Evolutionary conservation across 2,113 vertebrate species (phyloP), one percentile per base, ranked within the genome.

Genomic region (Gambusia holbrooki): DNA sequence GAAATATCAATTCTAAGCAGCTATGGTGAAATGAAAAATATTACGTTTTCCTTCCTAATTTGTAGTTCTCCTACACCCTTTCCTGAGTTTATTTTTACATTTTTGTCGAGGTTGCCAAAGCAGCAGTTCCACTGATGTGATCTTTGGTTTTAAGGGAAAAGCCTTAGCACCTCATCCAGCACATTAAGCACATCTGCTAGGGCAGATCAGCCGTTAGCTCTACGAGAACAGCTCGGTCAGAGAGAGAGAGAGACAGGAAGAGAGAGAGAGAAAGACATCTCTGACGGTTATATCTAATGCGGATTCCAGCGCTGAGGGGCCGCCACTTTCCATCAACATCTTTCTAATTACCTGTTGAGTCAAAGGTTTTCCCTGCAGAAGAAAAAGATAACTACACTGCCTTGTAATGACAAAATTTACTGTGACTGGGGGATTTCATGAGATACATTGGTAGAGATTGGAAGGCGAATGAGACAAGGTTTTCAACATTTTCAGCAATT

Each of bases 261-360:
- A 64, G 22, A 62, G 22, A 62, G 64, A 42, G 71, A 33, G 33
- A 63, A 58, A 45, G 71, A 74, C 54, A 42, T 42, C 67, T 17
- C 15, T 30, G 63, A 65, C 6, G 42, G 69, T 73, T 66, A 63
- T 68, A 63, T 17, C 66, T 69, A 51, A 76, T 30, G 60, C 66
- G 68, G 71, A 87, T 73, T 81, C 72, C 74, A 71, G 67, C 32
- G 37, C 74, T 67, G 45, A 77, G 70, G 17, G 42, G 71, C 77
- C 69, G 74, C 80, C 82, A 77, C 83, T 80, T 81, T 83, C 78
- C 66, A 82, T 91, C 87, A 85, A 48, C 79, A 28, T 87, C 86
- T 42, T 79, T 35, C 40, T 79, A 88, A 90, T 84, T 64, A 84
- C 85, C 54, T 73, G 78, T 71, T 71, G 83, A 79, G 29, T 76